phyloP scores from a whole-genome alignment of 2,113 vertebrate genomes.

The Centrocercus urophasianus region DNA sequence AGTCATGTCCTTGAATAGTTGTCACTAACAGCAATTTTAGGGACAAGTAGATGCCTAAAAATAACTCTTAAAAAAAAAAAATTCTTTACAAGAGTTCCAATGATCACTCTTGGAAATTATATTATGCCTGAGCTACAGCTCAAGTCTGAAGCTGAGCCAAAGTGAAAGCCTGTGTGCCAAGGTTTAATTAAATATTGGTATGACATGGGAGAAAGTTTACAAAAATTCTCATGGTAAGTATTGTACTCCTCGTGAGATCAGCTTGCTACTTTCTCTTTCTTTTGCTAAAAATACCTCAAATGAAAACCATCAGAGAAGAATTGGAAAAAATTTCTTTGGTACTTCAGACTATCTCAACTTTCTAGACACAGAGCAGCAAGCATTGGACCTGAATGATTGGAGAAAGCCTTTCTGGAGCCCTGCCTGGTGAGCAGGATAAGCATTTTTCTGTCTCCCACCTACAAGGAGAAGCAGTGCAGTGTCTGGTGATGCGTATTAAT shows the following conservation, averaged over 20 bases:
- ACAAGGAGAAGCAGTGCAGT: background rate
- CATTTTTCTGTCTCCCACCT: background rate
- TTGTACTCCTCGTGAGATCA: background rate
- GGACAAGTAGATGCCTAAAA: slow-evolving; percentile 8
- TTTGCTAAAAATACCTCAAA: background rate
- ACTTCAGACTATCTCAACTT: background rate
- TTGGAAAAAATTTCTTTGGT: background rate
- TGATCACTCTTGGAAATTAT: background rate
- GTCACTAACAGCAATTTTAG: slow-evolving; percentile 20
- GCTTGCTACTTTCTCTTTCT: background rate
- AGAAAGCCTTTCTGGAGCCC: background rate
- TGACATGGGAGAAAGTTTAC: background rate
- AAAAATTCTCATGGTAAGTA: background rate
- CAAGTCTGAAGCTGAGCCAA: background rate
- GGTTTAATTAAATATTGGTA: background rate
- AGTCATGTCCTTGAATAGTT: background rate
- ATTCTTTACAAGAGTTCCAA: background rate
- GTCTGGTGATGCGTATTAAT: background rate
- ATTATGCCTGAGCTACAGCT: background rate
- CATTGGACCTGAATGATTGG: fast-evolving
- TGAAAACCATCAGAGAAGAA: background rate
- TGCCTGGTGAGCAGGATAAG: fast-evolving
- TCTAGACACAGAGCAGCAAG: background rate
- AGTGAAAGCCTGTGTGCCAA: background rate
- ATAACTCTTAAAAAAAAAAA: background rate